A percentile compares a stretch with the other conserved stretches of the same genome.
Evolutionary conservation across 2,113 vertebrate species (phyloP).

Genomic region (Lophotis ruficrista): DNA sequence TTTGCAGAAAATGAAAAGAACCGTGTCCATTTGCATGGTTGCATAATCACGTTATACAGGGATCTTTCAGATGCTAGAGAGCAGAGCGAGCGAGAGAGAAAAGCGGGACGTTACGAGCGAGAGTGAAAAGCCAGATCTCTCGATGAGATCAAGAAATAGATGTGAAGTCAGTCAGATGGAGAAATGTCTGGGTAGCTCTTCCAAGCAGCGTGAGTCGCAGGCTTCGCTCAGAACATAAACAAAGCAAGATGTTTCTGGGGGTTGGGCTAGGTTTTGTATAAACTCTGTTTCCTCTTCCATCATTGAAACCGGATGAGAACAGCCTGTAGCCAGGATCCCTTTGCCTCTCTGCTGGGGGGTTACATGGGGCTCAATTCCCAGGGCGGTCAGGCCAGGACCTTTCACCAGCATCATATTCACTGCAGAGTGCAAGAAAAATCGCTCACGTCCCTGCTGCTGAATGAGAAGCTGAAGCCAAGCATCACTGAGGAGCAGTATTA

Average conservation of each 20-base stretch:
- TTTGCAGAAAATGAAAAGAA: constrained; percentile 43
- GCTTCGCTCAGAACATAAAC: constrained; percentile 55
- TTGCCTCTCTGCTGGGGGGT: constrained; percentile 21
- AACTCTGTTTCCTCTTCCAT: constrained; percentile 64
- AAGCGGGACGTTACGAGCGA: constrained; percentile 2
- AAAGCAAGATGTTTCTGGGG: constrained; percentile 63
- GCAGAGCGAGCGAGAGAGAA: neutral
- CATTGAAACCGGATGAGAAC: constrained; percentile 55
- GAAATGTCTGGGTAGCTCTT: constrained; percentile 53
- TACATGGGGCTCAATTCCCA: neutral
- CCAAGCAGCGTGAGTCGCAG: neutral
- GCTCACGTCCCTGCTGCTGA: neutral
- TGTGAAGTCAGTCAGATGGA: constrained; percentile 55
- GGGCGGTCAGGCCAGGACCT: neutral
- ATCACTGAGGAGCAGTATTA: neutral
- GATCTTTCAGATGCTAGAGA: constrained; percentile 36
- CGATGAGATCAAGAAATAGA: constrained; percentile 46
- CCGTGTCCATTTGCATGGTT: constrained; percentile 64
- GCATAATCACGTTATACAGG: constrained; percentile 61
- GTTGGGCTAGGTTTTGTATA: constrained; percentile 58
- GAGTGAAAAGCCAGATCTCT: constrained; percentile 53
- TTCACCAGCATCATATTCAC: constrained; percentile 17
- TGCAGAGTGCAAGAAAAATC: constrained; percentile 27
- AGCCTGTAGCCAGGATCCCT: constrained; percentile 28
- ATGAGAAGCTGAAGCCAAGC: neutral